A percentile compares a stretch with the other conserved stretches of the same genome.
Evolutionary conservation across 2,113 vertebrate species (phyloP).

Genomic region (Gobiocypris rarus): DNA sequence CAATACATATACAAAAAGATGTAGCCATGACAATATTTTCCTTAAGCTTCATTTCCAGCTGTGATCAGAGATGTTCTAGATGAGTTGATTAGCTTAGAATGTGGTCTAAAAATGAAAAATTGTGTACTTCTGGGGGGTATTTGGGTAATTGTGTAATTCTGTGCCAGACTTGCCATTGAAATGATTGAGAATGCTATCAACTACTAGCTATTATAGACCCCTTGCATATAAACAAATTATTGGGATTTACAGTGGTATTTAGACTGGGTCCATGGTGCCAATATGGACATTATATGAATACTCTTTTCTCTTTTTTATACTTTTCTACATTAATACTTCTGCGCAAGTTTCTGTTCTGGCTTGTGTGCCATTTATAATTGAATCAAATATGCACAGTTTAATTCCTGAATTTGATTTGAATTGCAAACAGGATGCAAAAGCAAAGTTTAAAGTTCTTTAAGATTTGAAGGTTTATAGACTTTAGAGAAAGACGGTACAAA

Average conservation of each 20-base stretch:
- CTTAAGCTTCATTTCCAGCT: neutral
- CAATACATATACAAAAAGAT: neutral
- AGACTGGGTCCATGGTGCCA: constrained; percentile 43
- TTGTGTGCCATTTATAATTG: neutral
- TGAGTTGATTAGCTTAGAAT: neutral
- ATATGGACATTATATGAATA: constrained; percentile 20
- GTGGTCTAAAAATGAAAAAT: neutral
- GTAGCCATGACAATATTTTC: neutral
- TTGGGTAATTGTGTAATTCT: neutral
- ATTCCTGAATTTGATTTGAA: neutral
- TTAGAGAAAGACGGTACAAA: too few relatives aligned
- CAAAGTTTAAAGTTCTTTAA: too few relatives aligned
- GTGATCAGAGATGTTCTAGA: neutral
- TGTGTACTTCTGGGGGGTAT: neutral
- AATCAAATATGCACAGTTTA: neutral
- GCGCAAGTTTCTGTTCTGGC: neutral
- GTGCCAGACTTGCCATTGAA: neutral
- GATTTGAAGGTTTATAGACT: too few relatives aligned
- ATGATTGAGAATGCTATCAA: neutral
- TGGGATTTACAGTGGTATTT: constrained; percentile 37
- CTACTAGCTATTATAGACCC: neutral
- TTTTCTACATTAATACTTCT: neutral
- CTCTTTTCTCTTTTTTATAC: neutral
- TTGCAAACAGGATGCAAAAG: neutral
- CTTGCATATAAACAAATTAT: neutral